These are phyloP conservation scores for Phainopepla nitens DNA, from an alignment of 2,113 vertebrate species.

Conservation along the genomic window DNA sequence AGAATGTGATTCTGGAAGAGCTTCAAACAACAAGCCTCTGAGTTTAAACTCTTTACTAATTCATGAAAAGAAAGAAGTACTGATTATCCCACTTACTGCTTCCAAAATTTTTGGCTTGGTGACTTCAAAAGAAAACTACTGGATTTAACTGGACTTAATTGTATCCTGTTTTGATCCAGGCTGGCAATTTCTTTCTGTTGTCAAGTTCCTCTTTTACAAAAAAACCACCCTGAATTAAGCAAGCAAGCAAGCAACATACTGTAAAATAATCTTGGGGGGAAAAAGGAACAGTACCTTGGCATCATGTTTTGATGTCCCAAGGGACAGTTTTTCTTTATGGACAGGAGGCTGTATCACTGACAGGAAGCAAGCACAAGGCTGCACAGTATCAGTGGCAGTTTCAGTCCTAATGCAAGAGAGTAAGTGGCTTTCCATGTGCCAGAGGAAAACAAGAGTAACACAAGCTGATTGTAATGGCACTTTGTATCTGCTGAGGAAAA, in stretches of 20 bases:
- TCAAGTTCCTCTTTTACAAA: background rate
- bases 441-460: background rate
- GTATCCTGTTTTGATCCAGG: background rate
- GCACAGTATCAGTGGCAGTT: accelerated
- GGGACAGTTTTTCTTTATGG: background rate
- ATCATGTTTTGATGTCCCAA: background rate
- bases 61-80: background rate
- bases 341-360: background rate
- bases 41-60: background rate
- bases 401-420: background rate
- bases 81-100: background rate
- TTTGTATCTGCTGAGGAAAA: background rate
- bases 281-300: background rate
- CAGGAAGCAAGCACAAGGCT: background rate
- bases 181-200: background rate
- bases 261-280: background rate
- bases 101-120: background rate
- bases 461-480: background rate
- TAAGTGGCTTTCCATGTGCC: background rate
- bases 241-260: background rate
- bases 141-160: background rate
- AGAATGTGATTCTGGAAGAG: background rate
- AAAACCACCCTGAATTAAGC: background rate
- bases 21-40: background rate
- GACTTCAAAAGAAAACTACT: background rate